Evolutionary conservation across 2,797 vertebrate species (phyloP), one percentile per base, ranked within the genome.

Genomic region (Choloepus didactylus): DNA sequence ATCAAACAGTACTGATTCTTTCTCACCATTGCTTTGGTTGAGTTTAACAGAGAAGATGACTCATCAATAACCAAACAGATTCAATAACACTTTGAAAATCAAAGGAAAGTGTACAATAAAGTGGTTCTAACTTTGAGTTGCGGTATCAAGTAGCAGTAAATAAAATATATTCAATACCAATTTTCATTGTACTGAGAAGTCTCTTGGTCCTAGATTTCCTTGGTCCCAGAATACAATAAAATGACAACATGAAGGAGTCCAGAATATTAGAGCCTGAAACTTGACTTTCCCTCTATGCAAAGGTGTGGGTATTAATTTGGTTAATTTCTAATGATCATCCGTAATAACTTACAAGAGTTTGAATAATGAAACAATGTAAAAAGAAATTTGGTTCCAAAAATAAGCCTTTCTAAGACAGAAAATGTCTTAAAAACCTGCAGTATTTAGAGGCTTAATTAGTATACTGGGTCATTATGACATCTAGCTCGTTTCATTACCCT

Each of bases 381-480:
- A 97, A 97, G 93, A 98, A 97, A 97, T 2, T 8, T 86, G 67
- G 81, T 89, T 95, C 97, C 97, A 96, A 98, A 98, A 98, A 97
- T 97, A 98, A 98, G 92, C 91, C 97, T 97, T 96, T 98, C 96
- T 95, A 90, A 98, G 98, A 98, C 96, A 96, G 96, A 95, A 98
- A 96, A 97, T 49, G 93, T 96, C 98, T 98, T 96, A 91, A 98
- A 98, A 98, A 98, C 88, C 97, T 87, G 35, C 97, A 97, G 97
- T 98, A 98, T 98, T 98, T 98, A 98, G 98, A 98, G 97, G 97
- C 96, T 98, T 98, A 99, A 99, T 99, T 98, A 98, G 98, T 98
- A 75, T 98, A 97, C 97, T 79, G 98, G 98, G 98, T 98, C 98
- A 98, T 98, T 98, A 98, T 97, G 98, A 98, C 98, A 98, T 98